phyloP scores from a whole-genome alignment of 2,888 invertebrate species.

The Coelinius sp. region DNA sequence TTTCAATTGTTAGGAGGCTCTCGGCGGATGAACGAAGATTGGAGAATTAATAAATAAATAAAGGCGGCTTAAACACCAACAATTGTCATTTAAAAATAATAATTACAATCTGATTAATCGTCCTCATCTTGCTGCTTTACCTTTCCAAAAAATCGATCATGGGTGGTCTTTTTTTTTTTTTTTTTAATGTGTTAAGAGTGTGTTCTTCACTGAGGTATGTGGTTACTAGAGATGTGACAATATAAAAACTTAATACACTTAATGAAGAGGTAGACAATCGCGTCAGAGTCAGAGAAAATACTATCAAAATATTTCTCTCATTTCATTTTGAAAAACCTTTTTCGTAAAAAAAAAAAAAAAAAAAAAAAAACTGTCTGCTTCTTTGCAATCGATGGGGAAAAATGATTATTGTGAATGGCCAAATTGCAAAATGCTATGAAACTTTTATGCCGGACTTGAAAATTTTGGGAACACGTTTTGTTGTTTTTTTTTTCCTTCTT shows the following conservation, averaged over 20 bases:
- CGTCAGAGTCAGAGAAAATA: slow-evolving; percentile 56
- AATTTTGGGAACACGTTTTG: slow-evolving; percentile 60
- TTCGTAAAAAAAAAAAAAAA: background rate
- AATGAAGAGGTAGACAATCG: slow-evolving; percentile 65
- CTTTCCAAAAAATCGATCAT: background rate
- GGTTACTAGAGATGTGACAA: slow-evolving; percentile 70
- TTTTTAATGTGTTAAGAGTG: slow-evolving; percentile 47
- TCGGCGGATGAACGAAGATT: slow-evolving; percentile 2
- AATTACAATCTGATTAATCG: background rate
- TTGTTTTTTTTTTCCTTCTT: background rate
- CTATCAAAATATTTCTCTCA: slow-evolving; percentile 11
- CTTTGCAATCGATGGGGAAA: slow-evolving; percentile 6
- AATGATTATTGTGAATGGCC: background rate
- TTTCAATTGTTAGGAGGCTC: background rate
- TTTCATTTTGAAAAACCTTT: background rate
- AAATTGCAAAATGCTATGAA: background rate
- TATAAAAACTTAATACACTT: slow-evolving; percentile 69
- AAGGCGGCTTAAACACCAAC: slow-evolving; percentile 30
- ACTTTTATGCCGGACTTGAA: slow-evolving; percentile 56
- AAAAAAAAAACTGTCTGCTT: background rate
- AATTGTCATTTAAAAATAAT: slow-evolving; percentile 20
- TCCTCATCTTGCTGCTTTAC: slow-evolving; percentile 35
- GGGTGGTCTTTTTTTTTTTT: background rate
- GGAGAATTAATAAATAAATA: slow-evolving; percentile 37
- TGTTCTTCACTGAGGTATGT: slow-evolving; percentile 66